Conservation (phyloP, 2,888 invertebrate species). For the Epistrophe grossulariae region DNA sequence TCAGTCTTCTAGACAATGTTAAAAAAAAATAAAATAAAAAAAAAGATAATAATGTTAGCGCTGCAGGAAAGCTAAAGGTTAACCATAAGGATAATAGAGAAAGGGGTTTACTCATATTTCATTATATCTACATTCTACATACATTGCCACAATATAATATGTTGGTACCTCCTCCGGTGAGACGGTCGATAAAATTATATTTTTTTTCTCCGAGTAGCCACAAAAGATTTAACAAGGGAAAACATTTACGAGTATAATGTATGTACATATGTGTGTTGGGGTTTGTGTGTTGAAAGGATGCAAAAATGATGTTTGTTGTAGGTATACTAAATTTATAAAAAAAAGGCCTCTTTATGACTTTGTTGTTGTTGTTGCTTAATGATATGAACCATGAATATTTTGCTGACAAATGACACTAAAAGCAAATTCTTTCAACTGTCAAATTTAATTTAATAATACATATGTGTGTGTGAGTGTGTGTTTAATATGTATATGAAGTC, state of each 20-base stretch:
- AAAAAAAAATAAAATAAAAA: too few relatives aligned
- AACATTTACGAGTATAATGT: background rate
- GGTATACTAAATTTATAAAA: background rate
- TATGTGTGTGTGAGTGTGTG: background rate
- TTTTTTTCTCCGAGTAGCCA: background rate
- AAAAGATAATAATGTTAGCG: background rate
- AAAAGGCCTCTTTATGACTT: background rate
- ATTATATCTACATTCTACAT: background rate
- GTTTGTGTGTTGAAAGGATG: background rate
- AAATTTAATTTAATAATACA: slow-evolving; percentile 22
- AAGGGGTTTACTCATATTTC: slow-evolving; percentile 7
- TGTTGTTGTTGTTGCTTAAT: background rate
- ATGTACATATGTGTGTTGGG: too few relatives aligned
- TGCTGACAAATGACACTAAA: background rate
- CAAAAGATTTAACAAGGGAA: background rate
- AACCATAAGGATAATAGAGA: background rate
- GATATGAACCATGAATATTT: slow-evolving; percentile 5
- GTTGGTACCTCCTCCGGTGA: background rate
- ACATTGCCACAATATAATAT: background rate
- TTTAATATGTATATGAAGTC: background rate
- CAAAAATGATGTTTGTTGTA: background rate
- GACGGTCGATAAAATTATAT: slow-evolving; percentile 15
- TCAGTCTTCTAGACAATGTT: slow-evolving; percentile 18
- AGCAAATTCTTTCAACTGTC: slow-evolving; percentile 16
- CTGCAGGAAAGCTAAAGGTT: slow-evolving; percentile 25